A percentile compares a stretch with the other conserved stretches of the same genome.
Evolutionary conservation across 2,113 vertebrate species (phyloP).

Genomic region (Maccullochella peelii): DNA sequence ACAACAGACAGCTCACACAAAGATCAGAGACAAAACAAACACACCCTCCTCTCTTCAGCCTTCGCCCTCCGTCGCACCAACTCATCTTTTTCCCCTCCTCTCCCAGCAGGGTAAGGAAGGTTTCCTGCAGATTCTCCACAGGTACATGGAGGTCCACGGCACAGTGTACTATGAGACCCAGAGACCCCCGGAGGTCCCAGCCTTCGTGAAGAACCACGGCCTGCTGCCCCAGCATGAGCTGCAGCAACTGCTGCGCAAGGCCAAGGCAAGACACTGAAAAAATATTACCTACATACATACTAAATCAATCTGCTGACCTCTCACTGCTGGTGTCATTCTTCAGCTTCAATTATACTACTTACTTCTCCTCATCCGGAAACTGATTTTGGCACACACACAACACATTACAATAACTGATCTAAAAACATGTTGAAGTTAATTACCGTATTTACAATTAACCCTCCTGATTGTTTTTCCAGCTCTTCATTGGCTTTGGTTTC

Average conservation of each 20-base stretch:
- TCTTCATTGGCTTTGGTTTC: slow-evolving; percentile 98
- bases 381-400: not conserved
- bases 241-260: slow-evolving; percentile 95
- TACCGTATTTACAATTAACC: not conserved
- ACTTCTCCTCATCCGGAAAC: not conserved
- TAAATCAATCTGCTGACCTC: not conserved
- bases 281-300: not conserved
- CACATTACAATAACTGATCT: not conserved
- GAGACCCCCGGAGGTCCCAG: slow-evolving; percentile 93
- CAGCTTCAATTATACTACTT: not conserved
- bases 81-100: slow-evolving; percentile 27
- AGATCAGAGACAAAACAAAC: slow-evolving; percentile 6
- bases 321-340: not conserved
- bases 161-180: slow-evolving; percentile 97
- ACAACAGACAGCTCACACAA: slow-evolving; percentile 8
- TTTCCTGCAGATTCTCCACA: slow-evolving; percentile 93
- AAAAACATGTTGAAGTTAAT: not conserved
- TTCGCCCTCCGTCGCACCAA: slow-evolving; percentile 11
- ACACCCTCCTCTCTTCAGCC: not conserved
- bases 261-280: slow-evolving; percentile 84
- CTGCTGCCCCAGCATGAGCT: slow-evolving; percentile 95
- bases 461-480: slow-evolving; percentile 78
- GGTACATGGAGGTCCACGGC: slow-evolving; percentile 97
- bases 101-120: slow-evolving; percentile 92
- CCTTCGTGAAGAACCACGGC: slow-evolving; percentile 97